These are phyloP conservation scores for Bellardia pandia DNA, from an alignment of 2,888 invertebrate genomes.

Conservation along the genomic window DNA sequence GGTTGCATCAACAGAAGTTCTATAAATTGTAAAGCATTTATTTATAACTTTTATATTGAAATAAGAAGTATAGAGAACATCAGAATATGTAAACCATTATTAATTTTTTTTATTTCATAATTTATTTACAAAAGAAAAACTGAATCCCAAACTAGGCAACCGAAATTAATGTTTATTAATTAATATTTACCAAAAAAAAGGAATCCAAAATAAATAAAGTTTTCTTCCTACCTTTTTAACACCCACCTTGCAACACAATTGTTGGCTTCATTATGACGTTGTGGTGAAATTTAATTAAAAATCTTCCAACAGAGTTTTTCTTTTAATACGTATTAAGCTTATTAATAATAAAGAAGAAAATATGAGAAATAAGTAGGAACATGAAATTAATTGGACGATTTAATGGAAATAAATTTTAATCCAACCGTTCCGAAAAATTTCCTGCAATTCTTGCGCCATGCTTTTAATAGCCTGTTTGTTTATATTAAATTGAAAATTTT, in stretches of 20 bases:
- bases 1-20: too few species aligned
- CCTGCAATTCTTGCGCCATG: neutral
- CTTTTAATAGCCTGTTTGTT: neutral
- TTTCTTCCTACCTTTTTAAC: neutral
- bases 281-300: conserved; percentile 21
- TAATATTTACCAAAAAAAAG: neutral
- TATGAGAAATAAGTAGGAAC: neutral
- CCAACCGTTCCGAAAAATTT: neutral
- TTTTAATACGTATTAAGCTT: neutral
- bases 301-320: neutral
- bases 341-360: conserved; percentile 12
- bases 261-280: neutral
- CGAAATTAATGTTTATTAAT: neutral
- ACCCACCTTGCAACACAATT: conserved; percentile 3
- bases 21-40: too few species aligned
- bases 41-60: too few species aligned
- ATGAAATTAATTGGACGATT: conserved; percentile 20
- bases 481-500: conserved; percentile 9
- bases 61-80: too few species aligned
- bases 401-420: conserved; percentile 15
- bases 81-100: too few species aligned
- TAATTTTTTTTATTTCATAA: neutral
- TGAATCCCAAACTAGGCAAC: neutral
- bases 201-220: neutral
- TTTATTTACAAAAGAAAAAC: neutral